phyloP scores from a whole-genome alignment of 2,113 vertebrate species.

The Heteronetta atricapilla region DNA sequence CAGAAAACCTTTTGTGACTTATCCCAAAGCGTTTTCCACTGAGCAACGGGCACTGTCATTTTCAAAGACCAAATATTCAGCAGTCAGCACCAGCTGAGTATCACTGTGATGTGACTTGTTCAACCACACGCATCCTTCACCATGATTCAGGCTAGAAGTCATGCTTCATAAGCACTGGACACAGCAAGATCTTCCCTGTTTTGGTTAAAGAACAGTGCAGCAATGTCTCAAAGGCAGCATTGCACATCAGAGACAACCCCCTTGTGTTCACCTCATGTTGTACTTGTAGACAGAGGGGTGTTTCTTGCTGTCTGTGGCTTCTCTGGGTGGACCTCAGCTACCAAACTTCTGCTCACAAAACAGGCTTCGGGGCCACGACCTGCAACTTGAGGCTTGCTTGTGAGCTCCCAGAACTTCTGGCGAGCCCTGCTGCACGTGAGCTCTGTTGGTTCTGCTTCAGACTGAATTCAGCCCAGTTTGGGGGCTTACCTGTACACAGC shows the following conservation, averaged over 20 bases:
- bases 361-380: too few relatives aligned
- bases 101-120: fast-evolving
- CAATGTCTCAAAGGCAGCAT: fast-evolving
- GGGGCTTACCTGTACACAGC: fast-evolving
- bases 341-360: fast-evolving
- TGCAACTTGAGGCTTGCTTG: fast-evolving
- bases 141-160: fast-evolving
- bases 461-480: fast-evolving
- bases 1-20: fast-evolving
- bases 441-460: fast-evolving
- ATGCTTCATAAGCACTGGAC: fast-evolving
- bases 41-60: fast-evolving
- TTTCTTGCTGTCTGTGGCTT: too few relatives aligned
- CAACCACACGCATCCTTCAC: fast-evolving
- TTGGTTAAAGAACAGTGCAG: not conserved
- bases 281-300: fast-evolving
- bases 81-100: fast-evolving
- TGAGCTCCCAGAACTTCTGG: not conserved
- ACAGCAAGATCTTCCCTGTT: too few relatives aligned
- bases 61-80: not conserved
- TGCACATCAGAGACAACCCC: not conserved
- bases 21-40: fast-evolving
- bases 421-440: fast-evolving
- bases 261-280: fast-evolving
- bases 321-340: fast-evolving